Base-by-base conservation (phyloP, 2,888 invertebrate species). In the Stenodema calcarata region DNA sequence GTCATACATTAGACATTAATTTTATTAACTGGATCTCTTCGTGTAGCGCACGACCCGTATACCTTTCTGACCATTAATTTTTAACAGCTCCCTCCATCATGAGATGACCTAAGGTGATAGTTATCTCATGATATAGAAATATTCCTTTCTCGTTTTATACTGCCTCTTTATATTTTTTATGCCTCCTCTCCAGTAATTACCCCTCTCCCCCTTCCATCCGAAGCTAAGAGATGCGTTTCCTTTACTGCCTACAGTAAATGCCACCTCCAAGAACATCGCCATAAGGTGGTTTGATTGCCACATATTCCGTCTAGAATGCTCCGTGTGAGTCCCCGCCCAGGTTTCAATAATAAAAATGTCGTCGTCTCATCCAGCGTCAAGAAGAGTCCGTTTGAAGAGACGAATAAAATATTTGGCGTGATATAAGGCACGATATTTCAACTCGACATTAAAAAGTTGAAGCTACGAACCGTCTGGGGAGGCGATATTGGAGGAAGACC, bases 1-100 rank as follows among this genome's bases (percentile, higher is more conserved):
- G 47, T 84, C 84, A 84, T 84, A 84, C 44, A 44, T 75, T 62
- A 73, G 84, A 84, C 75, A 84, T 84, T 84, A 84, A 84, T 84
- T 84, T 84, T 84, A 84, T 84, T 84, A 84, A 84, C 84, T 70
- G 75, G 42, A 23, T 23, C 70, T 62, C 82, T 30, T 1, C 50
- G 23, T 75, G 42, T 78, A 78, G 44, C 75, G 41, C 41, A 75
- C 35, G 75, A 9, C 35, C 75, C 78, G 18, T 78, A 80, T 80
- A 80, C 73, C 78, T 78, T 41, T 44, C 28, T 30, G 69, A 47
- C 70, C 84, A 30, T 84, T 75, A 84, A 84, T 84, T 84, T 84
- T 84, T 84, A 84, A 84, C 84, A 73, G 73, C 73, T 18, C 54
- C 44, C 82, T 69, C 47, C 84, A 50, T 50, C 80, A 62, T 16